These are phyloP conservation scores for Psilopogon haemacephalus DNA, from an alignment of 2,113 vertebrate genomes.

Conservation along the genomic window DNA sequence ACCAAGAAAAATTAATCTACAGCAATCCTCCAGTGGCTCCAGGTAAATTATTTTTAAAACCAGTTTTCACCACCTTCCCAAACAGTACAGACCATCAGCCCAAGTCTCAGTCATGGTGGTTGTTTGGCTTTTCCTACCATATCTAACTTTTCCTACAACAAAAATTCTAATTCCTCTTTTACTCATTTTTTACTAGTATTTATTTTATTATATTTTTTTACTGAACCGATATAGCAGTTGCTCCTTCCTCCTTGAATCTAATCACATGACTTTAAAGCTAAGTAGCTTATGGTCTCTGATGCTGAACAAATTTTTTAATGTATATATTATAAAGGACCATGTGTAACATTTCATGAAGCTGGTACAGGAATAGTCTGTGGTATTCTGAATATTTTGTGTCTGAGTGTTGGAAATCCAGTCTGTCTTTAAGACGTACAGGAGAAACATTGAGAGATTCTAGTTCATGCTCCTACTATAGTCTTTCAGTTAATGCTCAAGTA, in stretches of 20 bases:
- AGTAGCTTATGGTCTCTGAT: neutral
- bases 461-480: neutral
- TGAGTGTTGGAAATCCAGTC: neutral
- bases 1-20: neutral
- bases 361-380: neutral
- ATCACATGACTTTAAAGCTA: neutral
- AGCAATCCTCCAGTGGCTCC: neutral
- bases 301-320: neutral
- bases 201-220: neutral
- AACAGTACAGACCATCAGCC: neutral
- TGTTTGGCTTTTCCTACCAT: neutral
- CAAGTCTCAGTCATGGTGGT: neutral
- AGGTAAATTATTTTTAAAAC: neutral
- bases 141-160: neutral
- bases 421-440: neutral
- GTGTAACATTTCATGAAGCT: neutral
- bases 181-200: neutral
- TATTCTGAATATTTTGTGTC: neutral
- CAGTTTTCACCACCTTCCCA: neutral
- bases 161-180: neutral
- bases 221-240: neutral
- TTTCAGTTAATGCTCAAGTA: neutral
- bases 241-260: neutral
- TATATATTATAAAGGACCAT: neutral
- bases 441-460: neutral